Conservation (phyloP, 2,797 vertebrate genomes). For the Alcedo atthis region DNA sequence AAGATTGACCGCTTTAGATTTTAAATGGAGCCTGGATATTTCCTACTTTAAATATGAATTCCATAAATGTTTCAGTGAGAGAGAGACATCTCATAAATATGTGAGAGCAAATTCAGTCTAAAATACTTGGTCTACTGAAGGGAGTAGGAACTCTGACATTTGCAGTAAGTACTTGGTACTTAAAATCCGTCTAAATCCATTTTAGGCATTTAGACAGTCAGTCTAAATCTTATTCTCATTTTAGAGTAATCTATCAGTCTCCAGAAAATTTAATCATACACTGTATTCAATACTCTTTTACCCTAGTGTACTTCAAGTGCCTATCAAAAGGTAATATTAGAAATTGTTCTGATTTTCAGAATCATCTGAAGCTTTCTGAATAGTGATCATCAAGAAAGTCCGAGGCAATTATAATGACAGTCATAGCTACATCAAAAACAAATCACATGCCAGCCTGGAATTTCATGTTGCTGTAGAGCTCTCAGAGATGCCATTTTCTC, state of each 20-base stretch:
- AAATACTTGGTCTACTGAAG: neutral
- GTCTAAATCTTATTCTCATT: neutral
- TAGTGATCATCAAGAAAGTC: neutral
- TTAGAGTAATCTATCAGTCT: neutral
- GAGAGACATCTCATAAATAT: neutral
- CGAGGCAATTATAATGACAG: neutral
- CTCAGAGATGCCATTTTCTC: neutral
- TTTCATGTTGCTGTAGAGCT: neutral
- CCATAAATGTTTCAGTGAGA: neutral
- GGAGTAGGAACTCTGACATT: neutral
- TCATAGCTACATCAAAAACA: neutral
- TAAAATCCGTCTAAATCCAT: neutral
- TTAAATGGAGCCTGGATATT: neutral
- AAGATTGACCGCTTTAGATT: neutral
- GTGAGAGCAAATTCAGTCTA: neutral
- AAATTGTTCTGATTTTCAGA: constrained; percentile 1
- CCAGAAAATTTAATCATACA: neutral
- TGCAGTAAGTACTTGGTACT: neutral
- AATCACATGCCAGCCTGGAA: neutral
- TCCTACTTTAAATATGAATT: neutral
- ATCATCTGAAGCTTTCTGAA: constrained; percentile 34
- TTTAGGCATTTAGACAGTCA: neutral
- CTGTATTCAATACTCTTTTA: neutral
- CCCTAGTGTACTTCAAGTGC: neutral
- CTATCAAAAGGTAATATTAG: neutral